Percentiles rank a stretch among this genome's conserved stretches.
Evolutionary conservation across 2,888 invertebrate genomes (phyloP).

Genomic region (Torymus texanus): DNA sequence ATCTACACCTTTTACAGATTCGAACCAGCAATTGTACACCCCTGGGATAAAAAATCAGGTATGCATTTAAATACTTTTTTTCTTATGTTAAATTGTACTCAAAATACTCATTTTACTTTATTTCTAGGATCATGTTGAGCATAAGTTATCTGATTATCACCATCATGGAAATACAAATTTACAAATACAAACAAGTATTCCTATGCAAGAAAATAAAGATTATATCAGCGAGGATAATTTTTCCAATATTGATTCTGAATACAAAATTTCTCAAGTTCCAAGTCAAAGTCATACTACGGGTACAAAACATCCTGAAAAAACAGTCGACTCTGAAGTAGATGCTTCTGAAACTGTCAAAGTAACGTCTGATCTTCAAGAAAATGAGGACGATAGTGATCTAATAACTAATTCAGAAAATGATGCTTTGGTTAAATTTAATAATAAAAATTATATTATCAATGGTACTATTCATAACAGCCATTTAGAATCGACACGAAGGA

Average conservation of each 20-base stretch:
- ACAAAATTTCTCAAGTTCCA: slow-evolving; percentile 21
- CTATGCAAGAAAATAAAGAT: slow-evolving; percentile 14
- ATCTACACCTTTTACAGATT: slow-evolving; percentile 16
- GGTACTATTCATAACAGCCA: background rate
- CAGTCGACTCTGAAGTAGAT: slow-evolving; percentile 61
- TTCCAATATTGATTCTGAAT: background rate
- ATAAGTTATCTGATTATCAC: slow-evolving; percentile 23
- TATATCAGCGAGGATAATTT: slow-evolving; percentile 20
- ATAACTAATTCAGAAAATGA: slow-evolving; percentile 20
- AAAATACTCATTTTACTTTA: slow-evolving; percentile 9
- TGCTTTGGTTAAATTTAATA: slow-evolving; percentile 12
- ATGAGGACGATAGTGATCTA: background rate
- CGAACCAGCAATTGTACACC: slow-evolving; percentile 19
- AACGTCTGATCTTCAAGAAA: slow-evolving; percentile 46
- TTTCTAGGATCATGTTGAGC: slow-evolving; percentile 10
- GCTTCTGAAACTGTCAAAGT: slow-evolving; percentile 65
- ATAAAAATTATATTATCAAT: slow-evolving; percentile 10
- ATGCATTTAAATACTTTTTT: background rate
- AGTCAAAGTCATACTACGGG: slow-evolving; percentile 2
- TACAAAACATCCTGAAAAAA: slow-evolving; percentile 26
- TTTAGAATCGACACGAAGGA: background rate
- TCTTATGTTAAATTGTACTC: background rate
- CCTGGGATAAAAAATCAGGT: slow-evolving; percentile 16
- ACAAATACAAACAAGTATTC: slow-evolving; percentile 22
- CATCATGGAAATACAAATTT: slow-evolving; percentile 27